A percentile compares a stretch with the other conserved stretches of the same genome.
Conservation (phyloP, 2,113 vertebrate species). For the Myotis brandtii region DNA sequence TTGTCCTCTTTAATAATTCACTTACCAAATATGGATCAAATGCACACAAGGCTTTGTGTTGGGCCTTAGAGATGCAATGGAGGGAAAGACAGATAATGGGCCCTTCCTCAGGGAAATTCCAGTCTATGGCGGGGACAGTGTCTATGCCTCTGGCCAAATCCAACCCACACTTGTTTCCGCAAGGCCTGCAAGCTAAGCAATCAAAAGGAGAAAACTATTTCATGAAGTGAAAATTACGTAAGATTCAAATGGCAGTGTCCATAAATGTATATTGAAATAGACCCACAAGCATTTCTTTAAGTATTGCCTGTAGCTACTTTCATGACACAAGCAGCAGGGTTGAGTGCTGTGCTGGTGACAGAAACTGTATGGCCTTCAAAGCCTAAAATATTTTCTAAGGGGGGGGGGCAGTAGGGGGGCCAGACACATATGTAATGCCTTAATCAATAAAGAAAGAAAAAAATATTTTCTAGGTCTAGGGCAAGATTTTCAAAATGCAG, state of each 20-base stretch:
- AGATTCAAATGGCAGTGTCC: neutral
- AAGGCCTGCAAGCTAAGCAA: neutral
- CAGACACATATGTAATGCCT: too few species aligned
- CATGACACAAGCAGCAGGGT: neutral
- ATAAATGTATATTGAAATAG: neutral
- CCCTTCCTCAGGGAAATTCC: neutral
- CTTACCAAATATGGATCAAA: neutral
- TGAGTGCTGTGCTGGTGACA: neutral
- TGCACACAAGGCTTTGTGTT: neutral
- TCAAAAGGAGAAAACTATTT: neutral
- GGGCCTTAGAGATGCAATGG: too few species aligned
- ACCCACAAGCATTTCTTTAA: neutral
- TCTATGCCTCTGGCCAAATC: neutral
- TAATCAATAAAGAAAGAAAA: too few species aligned
- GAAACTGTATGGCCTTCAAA: neutral
- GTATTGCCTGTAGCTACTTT: neutral
- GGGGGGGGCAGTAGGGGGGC: too few species aligned
- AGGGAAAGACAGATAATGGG: neutral
- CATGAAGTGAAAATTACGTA: neutral
- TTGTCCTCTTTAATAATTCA: slow-evolving; percentile 3
- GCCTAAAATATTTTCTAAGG: neutral
- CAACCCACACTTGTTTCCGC: neutral
- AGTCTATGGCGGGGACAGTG: too few species aligned
- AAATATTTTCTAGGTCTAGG: neutral
- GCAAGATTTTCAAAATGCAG: slow-evolving; percentile 1